Evolutionary conservation across 2,888 invertebrate genomes (phyloP).

Genomic region (Lepidochitona cinerea): DNA sequence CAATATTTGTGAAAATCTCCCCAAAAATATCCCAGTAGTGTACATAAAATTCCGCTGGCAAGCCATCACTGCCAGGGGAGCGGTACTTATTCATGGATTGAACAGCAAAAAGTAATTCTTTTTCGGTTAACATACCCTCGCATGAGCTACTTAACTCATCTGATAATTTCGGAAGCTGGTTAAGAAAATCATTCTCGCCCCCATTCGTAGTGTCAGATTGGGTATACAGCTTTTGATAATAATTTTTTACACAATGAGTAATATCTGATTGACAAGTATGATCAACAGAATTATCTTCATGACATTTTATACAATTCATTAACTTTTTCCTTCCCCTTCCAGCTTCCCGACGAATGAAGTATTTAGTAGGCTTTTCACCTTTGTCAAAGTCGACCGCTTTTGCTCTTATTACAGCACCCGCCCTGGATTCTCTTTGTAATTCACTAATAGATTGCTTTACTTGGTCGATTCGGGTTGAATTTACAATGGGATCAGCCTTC

Average conservation of each 20-base stretch:
- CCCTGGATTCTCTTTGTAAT: background rate
- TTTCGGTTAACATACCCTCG: background rate
- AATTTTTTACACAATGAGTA: background rate
- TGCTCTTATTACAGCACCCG: no score
- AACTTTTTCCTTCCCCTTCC: no score
- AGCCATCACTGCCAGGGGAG: background rate
- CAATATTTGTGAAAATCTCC: background rate
- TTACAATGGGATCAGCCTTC: background rate
- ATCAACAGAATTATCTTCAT: background rate
- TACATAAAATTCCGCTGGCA: constrained; percentile 2
- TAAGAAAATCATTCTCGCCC: background rate
- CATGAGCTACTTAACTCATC: background rate
- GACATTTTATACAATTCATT: background rate
- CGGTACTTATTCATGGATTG: background rate
- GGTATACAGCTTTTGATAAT: background rate
- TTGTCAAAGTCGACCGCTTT: background rate
- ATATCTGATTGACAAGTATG: background rate
- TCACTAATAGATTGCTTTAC: background rate
- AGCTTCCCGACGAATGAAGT: no score
- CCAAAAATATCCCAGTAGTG: background rate
- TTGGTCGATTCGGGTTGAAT: background rate
- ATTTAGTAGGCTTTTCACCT: no score
- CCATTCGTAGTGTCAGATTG: background rate
- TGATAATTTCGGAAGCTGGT: background rate
- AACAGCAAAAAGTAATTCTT: background rate